Evolutionary conservation across 2,888 invertebrate species (phyloP).

Genomic region (Diarsia dahlii): DNA sequence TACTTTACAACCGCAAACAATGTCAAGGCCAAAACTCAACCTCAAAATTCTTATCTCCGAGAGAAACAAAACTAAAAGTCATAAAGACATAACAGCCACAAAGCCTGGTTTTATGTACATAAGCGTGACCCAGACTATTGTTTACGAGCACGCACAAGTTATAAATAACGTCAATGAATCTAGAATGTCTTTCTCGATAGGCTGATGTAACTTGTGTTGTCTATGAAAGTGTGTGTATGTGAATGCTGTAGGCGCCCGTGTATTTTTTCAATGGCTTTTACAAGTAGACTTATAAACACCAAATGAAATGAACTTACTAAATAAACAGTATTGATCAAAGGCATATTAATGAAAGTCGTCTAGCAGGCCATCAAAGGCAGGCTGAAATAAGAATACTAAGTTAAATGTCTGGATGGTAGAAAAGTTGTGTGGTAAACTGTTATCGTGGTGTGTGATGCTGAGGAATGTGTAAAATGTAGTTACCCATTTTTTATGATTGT

Average conservation of each 20-base stretch:
- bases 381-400: too few species aligned
- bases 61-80: slow-evolving; percentile 32
- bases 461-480: too few species aligned
- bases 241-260: not conserved
- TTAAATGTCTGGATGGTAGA: too few species aligned
- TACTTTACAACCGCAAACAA: not conserved
- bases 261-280: slow-evolving; percentile 25
- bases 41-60: slow-evolving; percentile 17
- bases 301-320: too few species aligned
- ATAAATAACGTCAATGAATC: slow-evolving; percentile 66
- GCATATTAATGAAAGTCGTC: too few species aligned
- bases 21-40: slow-evolving; percentile 28
- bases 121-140: slow-evolving; percentile 39
- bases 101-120: slow-evolving; percentile 46
- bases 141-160: slow-evolving; percentile 59
- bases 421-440: too few species aligned
- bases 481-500: too few species aligned
- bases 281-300: not conserved
- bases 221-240: not conserved
- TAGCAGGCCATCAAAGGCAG: too few species aligned
- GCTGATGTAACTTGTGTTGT: slow-evolving; percentile 10
- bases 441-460: too few species aligned
- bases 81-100: slow-evolving; percentile 32
- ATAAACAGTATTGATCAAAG: too few species aligned
- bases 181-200: slow-evolving; percentile 57